Base-by-base conservation (phyloP, 2,888 invertebrate species). In the Ormyrus rosae region DNA sequence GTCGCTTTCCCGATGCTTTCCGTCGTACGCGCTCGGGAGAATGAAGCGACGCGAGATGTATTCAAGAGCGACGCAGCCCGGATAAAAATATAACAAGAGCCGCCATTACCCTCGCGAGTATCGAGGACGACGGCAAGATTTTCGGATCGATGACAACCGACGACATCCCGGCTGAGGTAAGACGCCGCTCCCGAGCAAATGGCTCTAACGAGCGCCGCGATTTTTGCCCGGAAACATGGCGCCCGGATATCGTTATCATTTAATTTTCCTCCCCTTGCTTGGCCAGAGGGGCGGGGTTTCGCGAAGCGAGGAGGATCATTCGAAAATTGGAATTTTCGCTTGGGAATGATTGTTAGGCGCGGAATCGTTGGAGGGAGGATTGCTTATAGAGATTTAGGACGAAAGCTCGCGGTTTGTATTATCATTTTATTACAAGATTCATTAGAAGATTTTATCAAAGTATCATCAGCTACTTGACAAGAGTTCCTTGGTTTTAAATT, bases 61-160 rank as follows among this genome's bases (percentile, higher is more conserved):
- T 58, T 74, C 50, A 65, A 58, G 46, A 56, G 58, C 10, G 19
- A 19, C 8, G 50, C 19, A 65, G 34, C 48, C 56, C 50, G 51
- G 6, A 48, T n/a, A 11, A 63, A 67, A 75, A 75, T 75, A 67
- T 75, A 75, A 74, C 74, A 74, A 75, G 74, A 58, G 53, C 50
- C 80, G 78, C 84, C 84, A 84, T 83, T 83, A 84, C 83, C 56
- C 67, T 80, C 78, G 60, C 65, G 78, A 79, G 75, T 71, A 67
- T 77, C 80, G 48, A 34, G 34, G 34, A 34, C 34, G 34, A 64
- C 55, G 48, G 34, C 51, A 6, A 7, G 19, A 13, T 11, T 64
- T 64, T 56, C 11, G 50, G 50, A 69, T 69, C 73, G 48, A 74
- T 13, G 64, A 51, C 69, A 61, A 61, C 34, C 34, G 34, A 34